These are phyloP conservation scores for Gorsachius goisagi DNA, from an alignment of 2,113 vertebrate genomes.

Conservation along the genomic window DNA sequence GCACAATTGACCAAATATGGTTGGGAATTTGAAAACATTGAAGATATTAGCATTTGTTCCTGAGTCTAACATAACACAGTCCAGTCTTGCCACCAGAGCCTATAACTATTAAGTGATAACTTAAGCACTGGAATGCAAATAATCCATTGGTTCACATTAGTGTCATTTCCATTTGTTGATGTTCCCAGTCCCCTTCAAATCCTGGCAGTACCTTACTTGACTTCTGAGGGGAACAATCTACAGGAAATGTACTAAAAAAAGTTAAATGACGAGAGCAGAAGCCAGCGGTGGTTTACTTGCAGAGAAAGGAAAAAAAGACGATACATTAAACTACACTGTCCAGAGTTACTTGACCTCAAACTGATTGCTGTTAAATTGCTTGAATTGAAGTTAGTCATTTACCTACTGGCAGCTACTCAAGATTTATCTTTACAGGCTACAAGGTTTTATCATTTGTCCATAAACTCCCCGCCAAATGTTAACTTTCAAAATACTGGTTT, in stretches of 20 bases:
- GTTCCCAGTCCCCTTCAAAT: constrained; percentile 57
- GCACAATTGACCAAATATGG: constrained; percentile 78
- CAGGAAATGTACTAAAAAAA: constrained; percentile 56
- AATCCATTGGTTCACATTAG: constrained; percentile 72
- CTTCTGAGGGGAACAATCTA: constrained; percentile 58
- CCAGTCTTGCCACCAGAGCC: constrained; percentile 70
- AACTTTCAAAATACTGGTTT: constrained; percentile 66
- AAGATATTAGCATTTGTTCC: constrained; percentile 75
- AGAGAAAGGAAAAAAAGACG: constrained; percentile 32
- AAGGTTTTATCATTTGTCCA: constrained; percentile 65
- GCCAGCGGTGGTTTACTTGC: constrained; percentile 53
- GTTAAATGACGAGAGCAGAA: constrained; percentile 47
- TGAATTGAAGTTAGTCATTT: constrained; percentile 65
- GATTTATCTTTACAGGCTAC: constrained; percentile 63
- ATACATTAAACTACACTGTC: constrained; percentile 38
- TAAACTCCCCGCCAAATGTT: constrained; percentile 50
- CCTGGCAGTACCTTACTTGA: constrained; percentile 51
- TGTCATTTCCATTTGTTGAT: constrained; percentile 63
- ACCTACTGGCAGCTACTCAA: constrained; percentile 64
- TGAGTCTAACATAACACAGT: constrained; percentile 74
- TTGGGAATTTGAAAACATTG: constrained; percentile 76
- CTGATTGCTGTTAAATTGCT: constrained; percentile 63
- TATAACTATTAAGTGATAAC: constrained; percentile 73
- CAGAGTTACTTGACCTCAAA: constrained; percentile 55
- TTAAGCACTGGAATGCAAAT: constrained; percentile 75